Evolutionary conservation across 1,140 invertebrate species (phyloP).

Genomic region (Temnothorax curvispinosus): DNA sequence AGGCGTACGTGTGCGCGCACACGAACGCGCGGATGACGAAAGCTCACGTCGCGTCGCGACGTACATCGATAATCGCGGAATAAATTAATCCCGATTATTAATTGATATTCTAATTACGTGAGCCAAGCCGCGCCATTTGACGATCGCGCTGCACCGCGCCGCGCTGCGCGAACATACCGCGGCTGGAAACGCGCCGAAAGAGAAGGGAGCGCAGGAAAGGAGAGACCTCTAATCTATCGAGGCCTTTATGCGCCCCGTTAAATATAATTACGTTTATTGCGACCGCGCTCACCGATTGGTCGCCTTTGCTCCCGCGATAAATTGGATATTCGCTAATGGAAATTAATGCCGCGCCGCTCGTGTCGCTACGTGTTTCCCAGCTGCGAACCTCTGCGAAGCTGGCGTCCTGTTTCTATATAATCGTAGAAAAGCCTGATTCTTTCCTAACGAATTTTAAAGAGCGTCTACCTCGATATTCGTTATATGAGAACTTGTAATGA

Average conservation of each 20-base stretch:
- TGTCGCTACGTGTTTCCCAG: conserved; percentile 21
- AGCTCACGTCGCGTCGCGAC: conserved; percentile 42
- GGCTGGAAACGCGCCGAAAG: conserved; percentile 24
- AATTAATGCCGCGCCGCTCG: conserved; percentile 75
- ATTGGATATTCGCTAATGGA: conserved; percentile 79
- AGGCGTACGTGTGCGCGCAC: neutral
- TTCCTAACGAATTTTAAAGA: neutral
- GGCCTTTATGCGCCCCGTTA: conserved; percentile 73
- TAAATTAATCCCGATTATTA: conserved; percentile 77
- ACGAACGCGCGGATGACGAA: conserved; percentile 11
- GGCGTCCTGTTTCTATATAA: neutral
- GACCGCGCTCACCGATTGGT: conserved; percentile 52
- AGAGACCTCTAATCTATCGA: conserved; percentile 75
- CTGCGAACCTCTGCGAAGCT: neutral
- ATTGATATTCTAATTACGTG: conserved; percentile 80
- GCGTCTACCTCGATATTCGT: neutral
- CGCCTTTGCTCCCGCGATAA: conserved; percentile 67
- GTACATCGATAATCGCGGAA: conserved; percentile 65
- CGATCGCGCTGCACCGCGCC: conserved; percentile 53
- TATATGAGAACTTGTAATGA: neutral
- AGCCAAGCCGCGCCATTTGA: conserved; percentile 42
- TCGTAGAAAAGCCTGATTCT: too few species aligned
- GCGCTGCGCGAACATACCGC: conserved; percentile 34
- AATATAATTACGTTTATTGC: conserved; percentile 82
- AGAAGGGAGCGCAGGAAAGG: conserved; percentile 24